Evolutionary conservation across 2,888 invertebrate genomes (phyloP), one percentile per base, ranked within the genome.

Genomic region (Drosophila austrosaltans): DNA sequence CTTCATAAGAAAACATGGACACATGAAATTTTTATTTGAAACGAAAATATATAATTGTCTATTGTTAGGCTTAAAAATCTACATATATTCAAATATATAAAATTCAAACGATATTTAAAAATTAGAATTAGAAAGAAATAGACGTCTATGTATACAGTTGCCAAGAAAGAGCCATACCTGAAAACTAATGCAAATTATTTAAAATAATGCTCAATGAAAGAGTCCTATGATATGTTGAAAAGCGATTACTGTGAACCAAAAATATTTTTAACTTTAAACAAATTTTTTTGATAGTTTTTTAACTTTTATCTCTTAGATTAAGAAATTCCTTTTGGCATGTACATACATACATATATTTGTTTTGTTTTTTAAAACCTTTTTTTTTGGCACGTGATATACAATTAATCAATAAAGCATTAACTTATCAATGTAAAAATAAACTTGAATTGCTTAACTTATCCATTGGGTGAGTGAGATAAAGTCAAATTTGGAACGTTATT

Each of bases 231-330:
- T 25, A 25, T 2, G 48, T 48, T 48, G 1, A 48, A 48, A 25
- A 8, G 12, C 48, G 22, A 48, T 48, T 48, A 48, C 25, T 48
- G 48, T 25, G 12, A 48, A 48, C 48, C 48, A 48, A 48, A 48
- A 48, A 48, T 22, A 48, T 7, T 22, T 20, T 20, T 8, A 48
- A 20, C 8, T 4, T 30, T 20, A 22, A 2, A 36, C 36, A 4
- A 12, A 25, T 48, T 25, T 3, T 48, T 48, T 25, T 48, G 1
- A 20, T 48, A 48, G 44, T 20, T 22, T 44, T 44, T 8, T 25
- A 25, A 10, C 4, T 25, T 7, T 25, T 48, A 6, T 48, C 22
- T 25, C 48, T 25, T 48, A 48, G 25, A 25, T 25, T 48, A 48
- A 25, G 48, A 22, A 7, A 8, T 48, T 40, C 3, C 7, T 40